These are phyloP conservation scores for Caenorhabditis macrosperma DNA, from an alignment of 2,888 invertebrate species.

Conservation along the genomic window DNA sequence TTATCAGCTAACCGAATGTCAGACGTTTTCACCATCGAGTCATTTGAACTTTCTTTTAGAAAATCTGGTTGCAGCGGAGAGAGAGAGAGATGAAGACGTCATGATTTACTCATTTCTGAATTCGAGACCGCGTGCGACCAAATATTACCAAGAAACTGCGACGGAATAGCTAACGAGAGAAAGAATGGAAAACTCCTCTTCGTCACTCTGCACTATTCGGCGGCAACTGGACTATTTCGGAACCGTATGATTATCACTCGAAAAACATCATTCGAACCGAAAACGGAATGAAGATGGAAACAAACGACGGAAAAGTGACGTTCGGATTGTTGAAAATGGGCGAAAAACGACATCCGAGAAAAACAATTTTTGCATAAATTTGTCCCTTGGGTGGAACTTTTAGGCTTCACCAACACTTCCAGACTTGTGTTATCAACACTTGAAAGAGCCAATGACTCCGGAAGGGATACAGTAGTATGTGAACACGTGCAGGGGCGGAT, in stretches of 20 bases:
- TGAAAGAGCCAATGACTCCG: constrained; percentile 6
- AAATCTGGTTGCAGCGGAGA: too few species aligned
- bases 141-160: too few species aligned
- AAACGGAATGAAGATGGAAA: not conserved
- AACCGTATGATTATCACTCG: not conserved
- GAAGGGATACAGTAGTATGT: not conserved
- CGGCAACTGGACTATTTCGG: not conserved
- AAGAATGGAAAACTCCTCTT: not conserved
- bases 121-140: too few species aligned
- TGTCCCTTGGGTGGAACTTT: constrained; percentile 23
- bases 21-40: too few species aligned
- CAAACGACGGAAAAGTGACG: not conserved
- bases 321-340: not conserved
- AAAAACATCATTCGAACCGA: not conserved
- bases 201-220: too few species aligned
- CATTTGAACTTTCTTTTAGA: too few species aligned
- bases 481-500: not conserved
- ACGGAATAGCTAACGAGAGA: too few species aligned
- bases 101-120: too few species aligned
- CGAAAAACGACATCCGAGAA: constrained; percentile 2
- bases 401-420: constrained; percentile 33
- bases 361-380: constrained; percentile 38
- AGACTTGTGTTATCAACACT: not conserved
- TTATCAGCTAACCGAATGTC: too few species aligned
- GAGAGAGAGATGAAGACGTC: too few species aligned